These are phyloP conservation scores for Pseudolaguvia tuberculata DNA, from an alignment of 2,113 vertebrate species.

Conservation along the genomic window DNA sequence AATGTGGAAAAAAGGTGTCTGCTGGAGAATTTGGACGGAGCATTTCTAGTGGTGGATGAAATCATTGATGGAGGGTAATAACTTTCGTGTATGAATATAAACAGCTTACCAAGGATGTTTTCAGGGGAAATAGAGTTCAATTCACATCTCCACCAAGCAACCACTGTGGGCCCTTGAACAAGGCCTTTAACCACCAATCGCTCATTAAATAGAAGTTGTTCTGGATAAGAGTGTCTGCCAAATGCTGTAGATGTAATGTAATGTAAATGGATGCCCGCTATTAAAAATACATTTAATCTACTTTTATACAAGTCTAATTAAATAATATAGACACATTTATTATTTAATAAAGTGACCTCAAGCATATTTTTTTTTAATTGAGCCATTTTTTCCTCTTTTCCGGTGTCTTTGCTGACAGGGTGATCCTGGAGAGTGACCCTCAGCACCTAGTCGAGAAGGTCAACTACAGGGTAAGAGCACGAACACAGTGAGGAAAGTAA, in stretches of 20 bases:
- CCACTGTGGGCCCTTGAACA: too few species aligned
- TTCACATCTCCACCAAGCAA: too few species aligned
- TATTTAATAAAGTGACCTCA: not conserved
- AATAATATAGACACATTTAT: not conserved
- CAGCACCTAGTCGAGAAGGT: constrained; percentile 87
- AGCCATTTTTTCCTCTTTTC: not conserved
- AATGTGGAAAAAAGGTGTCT: constrained; percentile 77
- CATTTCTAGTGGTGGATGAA: constrained; percentile 78
- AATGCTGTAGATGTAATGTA: too few species aligned
- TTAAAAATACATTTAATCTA: too few species aligned
- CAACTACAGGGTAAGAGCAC: constrained; percentile 79
- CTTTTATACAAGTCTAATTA: too few species aligned
- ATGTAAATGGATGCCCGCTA: too few species aligned
- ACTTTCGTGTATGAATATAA: not conserved
- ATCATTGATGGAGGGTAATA: constrained; percentile 82
- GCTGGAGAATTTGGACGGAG: constrained; percentile 81
- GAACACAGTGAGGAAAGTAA: not conserved
- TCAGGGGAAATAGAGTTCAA: too few species aligned
- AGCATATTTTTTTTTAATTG: not conserved
- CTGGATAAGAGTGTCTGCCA: too few species aligned
- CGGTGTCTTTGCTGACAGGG: constrained; percentile 61
- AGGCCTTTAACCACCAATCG: too few species aligned
- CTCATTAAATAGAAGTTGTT: too few species aligned
- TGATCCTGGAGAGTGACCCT: constrained; percentile 88
- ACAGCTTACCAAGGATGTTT: not conserved